Evolutionary conservation across 2,113 vertebrate genomes (phyloP), one percentile per base, ranked within the genome.

Genomic region (Terrapene triunguis): DNA sequence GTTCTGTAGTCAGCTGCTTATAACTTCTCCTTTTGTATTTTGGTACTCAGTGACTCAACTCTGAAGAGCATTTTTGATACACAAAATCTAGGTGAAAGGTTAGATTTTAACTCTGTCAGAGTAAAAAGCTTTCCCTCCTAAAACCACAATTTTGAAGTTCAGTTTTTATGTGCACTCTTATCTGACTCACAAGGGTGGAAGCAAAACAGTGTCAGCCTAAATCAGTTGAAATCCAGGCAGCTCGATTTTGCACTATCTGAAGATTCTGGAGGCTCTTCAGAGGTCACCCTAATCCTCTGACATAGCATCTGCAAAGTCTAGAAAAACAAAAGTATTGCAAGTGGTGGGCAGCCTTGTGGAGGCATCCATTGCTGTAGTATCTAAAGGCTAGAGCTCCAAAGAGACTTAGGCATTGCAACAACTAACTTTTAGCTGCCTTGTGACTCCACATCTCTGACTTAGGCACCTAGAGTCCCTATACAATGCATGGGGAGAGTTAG

Each of bases 141-240:
- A 5, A 10, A 11, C n/a, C 86, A 59, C 57, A 51, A 10, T 47
- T 93, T 54, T 48, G 78, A 10, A 69, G 2, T 53, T 90, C 55
- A 69, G 17, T 16, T 79, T 81, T 82, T 51, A 78, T 85, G 35
- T 35, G 10, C 24, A 59, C 29, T 11, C 55, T 44, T 59, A 1
- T 47, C 78, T 88, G 88, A 65, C 59, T 22, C 69, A 74, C 22
- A 74, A 74, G 22, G 69, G 19, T 42, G n/a, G 44, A 80, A 82
- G 55, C 17, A 84, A 83, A 69, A 19, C 21, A 62, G 53, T 42
- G 32, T 32, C 10, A 32, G 9, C 44, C 21, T 4, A 51, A 24
- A 44, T 7, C 0, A 1, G 10, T 12, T 24, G 25, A 62, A 57
- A 32, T 5, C 80, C 27, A 47, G 47, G 16, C 42, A 0, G 0